Evolutionary conservation across 2,113 vertebrate genomes (phyloP).

Genomic region (Tricholaema leucomelas): DNA sequence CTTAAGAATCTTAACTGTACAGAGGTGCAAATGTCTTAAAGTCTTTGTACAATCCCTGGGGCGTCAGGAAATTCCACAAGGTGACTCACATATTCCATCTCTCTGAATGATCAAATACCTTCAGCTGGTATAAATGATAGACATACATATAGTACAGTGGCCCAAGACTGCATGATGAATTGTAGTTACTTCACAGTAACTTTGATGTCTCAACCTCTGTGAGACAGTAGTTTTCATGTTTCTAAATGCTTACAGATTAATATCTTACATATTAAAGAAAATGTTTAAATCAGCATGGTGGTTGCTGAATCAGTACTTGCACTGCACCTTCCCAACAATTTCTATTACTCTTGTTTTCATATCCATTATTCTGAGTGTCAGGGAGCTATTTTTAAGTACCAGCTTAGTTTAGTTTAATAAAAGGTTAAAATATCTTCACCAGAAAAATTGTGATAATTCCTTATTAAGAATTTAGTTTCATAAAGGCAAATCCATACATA

Average conservation of each 20-base stretch:
- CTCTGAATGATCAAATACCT: neutral
- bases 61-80: neutral
- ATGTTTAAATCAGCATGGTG: constrained; percentile 38
- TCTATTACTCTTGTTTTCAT: constrained; percentile 56
- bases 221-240: neutral
- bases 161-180: neutral
- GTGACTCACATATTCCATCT: neutral
- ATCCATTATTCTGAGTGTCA: constrained; percentile 60
- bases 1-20: neutral
- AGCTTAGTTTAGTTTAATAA: constrained; percentile 43
- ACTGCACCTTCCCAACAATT: constrained; percentile 29
- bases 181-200: neutral
- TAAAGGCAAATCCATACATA: constrained; percentile 2
- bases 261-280: constrained; percentile 48
- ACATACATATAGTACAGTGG: accelerated
- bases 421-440: constrained; percentile 25
- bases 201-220: neutral
- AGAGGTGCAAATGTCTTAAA: neutral
- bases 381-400: constrained; percentile 55
- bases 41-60: neutral
- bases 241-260: constrained; percentile 28
- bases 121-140: neutral
- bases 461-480: constrained; percentile 27
- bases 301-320: constrained; percentile 49
- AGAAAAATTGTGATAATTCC: neutral